phyloP scores from a whole-genome alignment of 2,888 invertebrate genomes.

The Drosophila infuscata region DNA sequence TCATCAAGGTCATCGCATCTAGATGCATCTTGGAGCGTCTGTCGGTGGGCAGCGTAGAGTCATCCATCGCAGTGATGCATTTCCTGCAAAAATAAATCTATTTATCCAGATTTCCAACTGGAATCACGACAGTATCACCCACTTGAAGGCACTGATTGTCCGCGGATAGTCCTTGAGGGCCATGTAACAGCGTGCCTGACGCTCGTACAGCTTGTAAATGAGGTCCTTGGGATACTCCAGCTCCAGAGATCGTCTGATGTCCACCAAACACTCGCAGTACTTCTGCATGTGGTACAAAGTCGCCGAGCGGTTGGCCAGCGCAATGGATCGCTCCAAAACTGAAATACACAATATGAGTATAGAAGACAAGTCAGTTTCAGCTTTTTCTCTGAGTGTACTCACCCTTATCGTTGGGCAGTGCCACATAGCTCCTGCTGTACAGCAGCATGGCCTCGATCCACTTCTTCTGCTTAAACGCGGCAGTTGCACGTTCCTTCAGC shows the following conservation, averaged over 20 bases:
- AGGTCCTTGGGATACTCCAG: slow-evolving; percentile 90
- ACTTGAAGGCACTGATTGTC: slow-evolving; percentile 88
- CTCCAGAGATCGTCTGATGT: slow-evolving; percentile 89
- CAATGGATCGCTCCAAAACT: slow-evolving; percentile 89
- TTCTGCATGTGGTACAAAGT: slow-evolving; percentile 90
- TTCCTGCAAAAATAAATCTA: slow-evolving; percentile 83
- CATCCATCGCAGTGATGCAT: slow-evolving; percentile 89
- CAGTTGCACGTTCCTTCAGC: slow-evolving; percentile 90
- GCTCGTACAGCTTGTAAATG: slow-evolving; percentile 90
- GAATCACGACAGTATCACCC: slow-evolving; percentile 10
- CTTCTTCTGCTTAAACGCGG: slow-evolving; percentile 89
- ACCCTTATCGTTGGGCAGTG: slow-evolving; percentile 90
- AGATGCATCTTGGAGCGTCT: slow-evolving; percentile 88
- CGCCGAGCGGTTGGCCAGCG: slow-evolving; percentile 93
- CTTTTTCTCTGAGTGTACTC: slow-evolving; percentile 39
- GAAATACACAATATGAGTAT: neutral
- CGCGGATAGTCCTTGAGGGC: slow-evolving; percentile 88
- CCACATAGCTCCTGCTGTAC: slow-evolving; percentile 90
- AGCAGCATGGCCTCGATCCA: slow-evolving; percentile 89
- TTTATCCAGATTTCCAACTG: fast-evolving
- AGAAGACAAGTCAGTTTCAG: neutral
- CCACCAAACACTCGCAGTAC: slow-evolving; percentile 89
- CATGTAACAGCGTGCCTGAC: slow-evolving; percentile 90
- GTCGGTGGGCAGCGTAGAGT: slow-evolving; percentile 88
- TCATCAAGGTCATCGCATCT: slow-evolving; percentile 90